Conservation (phyloP, 1,140 invertebrate species). For the Mamestra configurata region DNA sequence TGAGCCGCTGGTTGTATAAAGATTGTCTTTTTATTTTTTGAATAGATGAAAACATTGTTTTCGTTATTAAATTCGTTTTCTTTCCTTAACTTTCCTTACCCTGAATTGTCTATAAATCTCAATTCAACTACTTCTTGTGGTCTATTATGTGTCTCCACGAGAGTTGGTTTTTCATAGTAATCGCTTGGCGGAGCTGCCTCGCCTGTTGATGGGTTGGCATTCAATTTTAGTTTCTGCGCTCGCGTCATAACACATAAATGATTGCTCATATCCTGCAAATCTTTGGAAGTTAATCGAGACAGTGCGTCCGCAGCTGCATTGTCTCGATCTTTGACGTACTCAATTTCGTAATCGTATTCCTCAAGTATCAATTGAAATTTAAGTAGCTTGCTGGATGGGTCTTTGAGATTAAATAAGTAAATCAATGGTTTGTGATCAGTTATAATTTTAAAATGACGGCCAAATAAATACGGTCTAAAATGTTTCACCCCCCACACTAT, state of each 20-base stretch:
- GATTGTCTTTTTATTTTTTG: constrained; percentile 46
- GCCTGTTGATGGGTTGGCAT: constrained; percentile 18
- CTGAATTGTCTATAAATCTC: background rate
- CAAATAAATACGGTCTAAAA: constrained; percentile 58
- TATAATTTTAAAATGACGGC: constrained; percentile 52
- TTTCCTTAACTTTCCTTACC: background rate
- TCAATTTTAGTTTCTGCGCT: constrained; percentile 39
- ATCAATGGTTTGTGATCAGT: constrained; percentile 68
- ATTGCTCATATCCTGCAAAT: constrained; percentile 54
- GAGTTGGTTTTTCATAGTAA: background rate
- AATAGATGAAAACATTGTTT: background rate
- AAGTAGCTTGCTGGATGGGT: constrained; percentile 54
- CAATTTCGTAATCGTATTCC: constrained; percentile 53
- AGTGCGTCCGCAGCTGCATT: constrained; percentile 61
- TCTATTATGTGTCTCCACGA: background rate
- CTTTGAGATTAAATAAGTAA: constrained; percentile 44
- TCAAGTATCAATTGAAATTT: constrained; percentile 60
- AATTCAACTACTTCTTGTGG: background rate
- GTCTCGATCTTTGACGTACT: constrained; percentile 66
- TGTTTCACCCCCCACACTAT: constrained; percentile 82
- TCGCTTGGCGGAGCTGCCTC: background rate
- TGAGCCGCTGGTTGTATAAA: constrained; percentile 55
- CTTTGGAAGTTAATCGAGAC: constrained; percentile 35
- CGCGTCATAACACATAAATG: constrained; percentile 56
- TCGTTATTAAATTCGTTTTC: background rate